phyloP scores from a whole-genome alignment of 2,797 vertebrate genomes.

The Glossophaga mutica region DNA sequence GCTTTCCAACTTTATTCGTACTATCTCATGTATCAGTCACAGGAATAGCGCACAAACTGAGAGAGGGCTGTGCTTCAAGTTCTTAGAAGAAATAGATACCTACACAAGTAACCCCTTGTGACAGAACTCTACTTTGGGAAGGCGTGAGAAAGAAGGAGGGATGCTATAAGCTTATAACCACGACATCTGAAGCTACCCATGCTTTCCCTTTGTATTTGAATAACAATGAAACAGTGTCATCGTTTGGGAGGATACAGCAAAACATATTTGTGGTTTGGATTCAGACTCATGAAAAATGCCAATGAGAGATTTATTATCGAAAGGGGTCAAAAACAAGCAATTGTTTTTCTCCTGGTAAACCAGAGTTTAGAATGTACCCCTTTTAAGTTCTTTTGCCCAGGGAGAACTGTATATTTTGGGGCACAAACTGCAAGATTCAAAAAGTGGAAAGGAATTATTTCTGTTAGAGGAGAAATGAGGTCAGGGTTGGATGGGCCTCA shows the following conservation, averaged over 20 bases:
- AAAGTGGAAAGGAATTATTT: constrained; percentile 4
- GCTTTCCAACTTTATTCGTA: background rate
- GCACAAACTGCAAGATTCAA: background rate
- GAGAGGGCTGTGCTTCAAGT: background rate
- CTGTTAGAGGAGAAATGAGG: background rate
- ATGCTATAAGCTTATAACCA: background rate
- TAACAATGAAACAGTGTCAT: background rate
- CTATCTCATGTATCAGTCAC: background rate
- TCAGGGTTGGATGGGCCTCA: background rate
- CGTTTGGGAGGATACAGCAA: background rate
- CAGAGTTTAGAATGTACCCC: background rate
- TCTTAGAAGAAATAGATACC: background rate
- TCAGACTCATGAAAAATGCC: background rate
- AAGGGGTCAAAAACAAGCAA: background rate
- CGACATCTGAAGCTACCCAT: background rate
- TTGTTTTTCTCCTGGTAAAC: background rate
- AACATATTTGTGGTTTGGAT: background rate
- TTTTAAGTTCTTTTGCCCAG: background rate
- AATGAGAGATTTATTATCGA: background rate
- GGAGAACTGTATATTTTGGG: background rate
- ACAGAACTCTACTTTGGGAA: background rate
- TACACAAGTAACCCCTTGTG: background rate
- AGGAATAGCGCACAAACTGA: background rate
- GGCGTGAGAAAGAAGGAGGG: background rate
- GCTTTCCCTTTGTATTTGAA: background rate